Evolutionary conservation across 1,140 invertebrate species (phyloP).

Genomic region (Neodiprion lecontei): DNA sequence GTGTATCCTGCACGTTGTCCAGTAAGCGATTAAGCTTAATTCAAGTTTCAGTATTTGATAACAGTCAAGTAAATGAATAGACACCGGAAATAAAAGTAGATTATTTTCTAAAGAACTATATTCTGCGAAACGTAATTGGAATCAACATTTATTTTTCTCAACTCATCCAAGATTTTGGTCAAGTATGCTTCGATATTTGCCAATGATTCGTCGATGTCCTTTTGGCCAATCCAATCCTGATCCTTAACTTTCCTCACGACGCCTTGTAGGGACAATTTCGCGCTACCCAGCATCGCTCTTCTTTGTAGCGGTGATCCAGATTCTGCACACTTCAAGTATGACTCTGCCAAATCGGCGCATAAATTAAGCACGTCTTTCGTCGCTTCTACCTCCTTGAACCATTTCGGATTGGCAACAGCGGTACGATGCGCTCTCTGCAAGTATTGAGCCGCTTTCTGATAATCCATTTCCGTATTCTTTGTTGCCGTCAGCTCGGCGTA

Average conservation of each 20-base stretch:
- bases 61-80: no score
- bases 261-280: constrained; percentile 66
- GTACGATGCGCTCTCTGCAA: constrained; percentile 67
- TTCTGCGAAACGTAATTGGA: no score
- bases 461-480: constrained; percentile 48
- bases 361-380: constrained; percentile 60
- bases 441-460: constrained; percentile 68
- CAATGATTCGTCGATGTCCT: constrained; percentile 42
- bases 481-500: constrained; percentile 76
- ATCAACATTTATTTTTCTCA: constrained; percentile 1
- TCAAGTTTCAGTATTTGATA: no score
- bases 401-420: constrained; percentile 68
- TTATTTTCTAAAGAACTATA: no score
- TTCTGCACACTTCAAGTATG: constrained; percentile 47
- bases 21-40: no score
- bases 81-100: no score
- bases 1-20: no score
- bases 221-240: constrained; percentile 56
- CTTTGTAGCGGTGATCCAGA: constrained; percentile 47
- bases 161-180: not conserved
- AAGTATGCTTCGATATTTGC: constrained; percentile 42
- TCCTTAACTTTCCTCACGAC: constrained; percentile 62
- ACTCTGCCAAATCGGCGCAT: constrained; percentile 56
- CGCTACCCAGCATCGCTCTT: constrained; percentile 65
- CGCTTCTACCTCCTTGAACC: constrained; percentile 65